These are phyloP conservation scores for Sylvia atricapilla DNA, from an alignment of 2,113 vertebrate species.

Conservation along the genomic window DNA sequence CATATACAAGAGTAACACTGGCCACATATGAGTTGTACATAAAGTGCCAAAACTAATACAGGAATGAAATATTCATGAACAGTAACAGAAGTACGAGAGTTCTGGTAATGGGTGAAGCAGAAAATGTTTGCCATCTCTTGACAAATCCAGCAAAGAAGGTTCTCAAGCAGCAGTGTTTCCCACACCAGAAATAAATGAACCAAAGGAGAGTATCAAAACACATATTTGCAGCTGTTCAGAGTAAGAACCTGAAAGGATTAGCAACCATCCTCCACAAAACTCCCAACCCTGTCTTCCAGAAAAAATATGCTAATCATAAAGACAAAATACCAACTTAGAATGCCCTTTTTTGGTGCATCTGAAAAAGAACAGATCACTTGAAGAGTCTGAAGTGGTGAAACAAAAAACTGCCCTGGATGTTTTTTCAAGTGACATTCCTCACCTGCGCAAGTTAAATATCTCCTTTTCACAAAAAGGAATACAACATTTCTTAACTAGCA, in stretches of 20 bases:
- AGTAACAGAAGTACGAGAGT: not conserved
- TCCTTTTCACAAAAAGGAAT: not conserved
- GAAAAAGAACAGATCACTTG: not conserved
- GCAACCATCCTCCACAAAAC: not conserved
- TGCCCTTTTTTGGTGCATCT: not conserved
- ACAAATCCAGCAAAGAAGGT: not conserved
- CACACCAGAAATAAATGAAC: not conserved
- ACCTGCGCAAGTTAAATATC: not conserved
- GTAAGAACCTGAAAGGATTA: not conserved
- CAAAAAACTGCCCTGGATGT: not conserved
- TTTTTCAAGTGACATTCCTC: not conserved
- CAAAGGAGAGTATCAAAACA: not conserved
- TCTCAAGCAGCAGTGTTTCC: not conserved
- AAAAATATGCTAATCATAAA: not conserved
- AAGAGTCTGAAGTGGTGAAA: not conserved
- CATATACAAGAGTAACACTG: not conserved
- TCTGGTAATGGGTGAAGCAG: conserved; percentile 8
- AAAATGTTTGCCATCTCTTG: not conserved
- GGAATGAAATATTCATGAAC: conserved; percentile 12
- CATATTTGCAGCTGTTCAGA: not conserved
- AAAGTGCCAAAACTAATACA: conserved; percentile 18
- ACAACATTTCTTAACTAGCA: not conserved
- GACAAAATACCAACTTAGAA: not conserved
- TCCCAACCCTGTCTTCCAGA: not conserved
- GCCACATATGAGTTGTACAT: not conserved